Percentiles rank a stretch among this genome's conserved stretches.
phyloP scores from a whole-genome alignment of 2,113 vertebrate species.

The Prietella phreatophila region DNA sequence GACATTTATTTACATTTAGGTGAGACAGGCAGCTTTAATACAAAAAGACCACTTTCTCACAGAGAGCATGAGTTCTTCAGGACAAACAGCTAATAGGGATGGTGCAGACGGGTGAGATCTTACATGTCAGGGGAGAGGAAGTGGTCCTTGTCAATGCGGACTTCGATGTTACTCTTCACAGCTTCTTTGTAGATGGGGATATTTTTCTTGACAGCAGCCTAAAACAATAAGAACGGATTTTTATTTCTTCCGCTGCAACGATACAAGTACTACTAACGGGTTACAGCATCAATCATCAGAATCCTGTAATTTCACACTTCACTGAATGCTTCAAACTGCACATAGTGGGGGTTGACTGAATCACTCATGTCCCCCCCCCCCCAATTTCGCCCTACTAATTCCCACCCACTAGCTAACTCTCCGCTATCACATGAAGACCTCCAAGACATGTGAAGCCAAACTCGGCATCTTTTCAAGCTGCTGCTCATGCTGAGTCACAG shows the following conservation, averaged over 20 bases:
- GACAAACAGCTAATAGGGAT: background rate
- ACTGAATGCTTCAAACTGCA: too few species aligned
- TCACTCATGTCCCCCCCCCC: too few species aligned
- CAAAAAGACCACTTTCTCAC: background rate
- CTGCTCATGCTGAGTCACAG: too few species aligned
- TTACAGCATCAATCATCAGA: too few species aligned
- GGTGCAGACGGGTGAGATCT: conserved; percentile 50
- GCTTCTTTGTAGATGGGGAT: conserved; percentile 85
- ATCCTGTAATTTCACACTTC: too few species aligned
- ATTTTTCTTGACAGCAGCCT: conserved; percentile 87
- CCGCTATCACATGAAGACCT: background rate
- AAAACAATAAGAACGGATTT: background rate
- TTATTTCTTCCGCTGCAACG: background rate
- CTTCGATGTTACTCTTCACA: conserved; percentile 84
- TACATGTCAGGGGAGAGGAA: conserved; percentile 87
- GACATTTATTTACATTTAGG: background rate
- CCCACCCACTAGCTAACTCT: too few species aligned
- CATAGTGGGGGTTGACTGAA: too few species aligned
- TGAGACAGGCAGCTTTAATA: background rate
- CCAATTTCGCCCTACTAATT: too few species aligned
- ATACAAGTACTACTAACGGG: background rate
- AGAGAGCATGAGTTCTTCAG: background rate
- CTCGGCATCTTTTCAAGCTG: too few species aligned
- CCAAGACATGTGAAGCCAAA: too few species aligned
- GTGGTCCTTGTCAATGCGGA: conserved; percentile 85